These are phyloP conservation scores for Apteryx mantelli DNA, from an alignment of 2,113 vertebrate genomes.

Conservation along the genomic window DNA sequence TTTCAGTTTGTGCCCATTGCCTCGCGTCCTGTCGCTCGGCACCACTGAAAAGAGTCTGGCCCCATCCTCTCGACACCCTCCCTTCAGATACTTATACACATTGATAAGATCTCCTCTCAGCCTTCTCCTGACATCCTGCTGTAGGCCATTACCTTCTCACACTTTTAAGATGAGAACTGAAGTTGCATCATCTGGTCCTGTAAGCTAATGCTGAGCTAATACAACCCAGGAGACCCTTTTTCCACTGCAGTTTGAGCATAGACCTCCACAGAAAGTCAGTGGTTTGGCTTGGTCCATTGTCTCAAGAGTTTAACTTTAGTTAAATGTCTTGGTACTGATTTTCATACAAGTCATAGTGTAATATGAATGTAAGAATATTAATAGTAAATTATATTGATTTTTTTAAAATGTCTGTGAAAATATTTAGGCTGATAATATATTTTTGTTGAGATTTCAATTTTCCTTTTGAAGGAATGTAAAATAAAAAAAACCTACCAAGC, in stretches of 20 bases:
- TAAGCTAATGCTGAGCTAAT: neutral
- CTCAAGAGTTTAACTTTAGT: neutral
- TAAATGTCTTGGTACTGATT: neutral
- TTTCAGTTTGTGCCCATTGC: too few relatives aligned
- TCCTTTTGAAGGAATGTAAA: neutral
- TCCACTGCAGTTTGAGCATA: neutral
- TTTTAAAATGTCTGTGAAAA: neutral
- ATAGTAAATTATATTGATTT: neutral
- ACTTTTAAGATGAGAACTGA: neutral
- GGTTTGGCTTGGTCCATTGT: neutral
- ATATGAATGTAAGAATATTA: neutral
- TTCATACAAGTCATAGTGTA: neutral
- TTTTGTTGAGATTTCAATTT: neutral
- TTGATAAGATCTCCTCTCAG: too few relatives aligned
- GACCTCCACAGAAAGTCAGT: neutral
- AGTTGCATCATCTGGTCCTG: neutral
- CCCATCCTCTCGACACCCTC: too few relatives aligned
- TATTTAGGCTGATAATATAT: neutral
- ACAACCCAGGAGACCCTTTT: neutral
- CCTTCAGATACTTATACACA: too few relatives aligned
- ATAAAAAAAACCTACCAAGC: neutral
- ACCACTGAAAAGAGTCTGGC: too few relatives aligned
- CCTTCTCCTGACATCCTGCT: neutral
- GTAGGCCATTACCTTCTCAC: neutral
- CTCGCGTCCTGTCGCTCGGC: too few relatives aligned